Conservation (phyloP, 1,140 invertebrate species). For the Prorops nasuta region DNA sequence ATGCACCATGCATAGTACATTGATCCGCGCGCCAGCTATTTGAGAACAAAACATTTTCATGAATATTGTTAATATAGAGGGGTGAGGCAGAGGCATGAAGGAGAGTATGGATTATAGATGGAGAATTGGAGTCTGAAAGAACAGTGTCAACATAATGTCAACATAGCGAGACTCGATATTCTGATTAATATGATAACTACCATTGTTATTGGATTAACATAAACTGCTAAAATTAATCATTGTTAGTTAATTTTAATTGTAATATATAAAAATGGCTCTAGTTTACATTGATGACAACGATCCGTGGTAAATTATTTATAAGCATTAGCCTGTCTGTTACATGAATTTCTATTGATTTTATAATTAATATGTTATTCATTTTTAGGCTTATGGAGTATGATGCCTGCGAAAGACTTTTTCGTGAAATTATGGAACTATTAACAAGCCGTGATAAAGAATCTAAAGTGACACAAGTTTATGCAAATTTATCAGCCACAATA, state of each 20-base stretch:
- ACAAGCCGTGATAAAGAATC: constrained; percentile 57
- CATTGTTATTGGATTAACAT: no score
- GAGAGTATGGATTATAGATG: no score
- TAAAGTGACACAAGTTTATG: constrained; percentile 57
- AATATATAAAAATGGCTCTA: constrained; percentile 42
- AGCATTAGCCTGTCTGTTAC: constrained; percentile 1
- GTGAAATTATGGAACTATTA: constrained; percentile 65
- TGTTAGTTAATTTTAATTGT: neutral
- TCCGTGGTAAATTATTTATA: constrained; percentile 43
- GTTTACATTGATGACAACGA: constrained; percentile 49
- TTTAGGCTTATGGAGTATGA: constrained; percentile 66
- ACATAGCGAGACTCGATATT: no score
- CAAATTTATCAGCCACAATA: constrained; percentile 61
- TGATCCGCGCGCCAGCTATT: no score
- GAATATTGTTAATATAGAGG: no score
- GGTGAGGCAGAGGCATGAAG: no score
- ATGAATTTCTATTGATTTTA: constrained; percentile 4
- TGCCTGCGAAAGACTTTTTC: constrained; percentile 63
- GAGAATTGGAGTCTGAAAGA: no score
- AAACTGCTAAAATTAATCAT: no score
- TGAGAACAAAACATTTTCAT: no score
- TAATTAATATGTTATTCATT: neutral
- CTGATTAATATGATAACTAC: no score
- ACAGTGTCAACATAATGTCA: no score
- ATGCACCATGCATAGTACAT: no score